Evolutionary conservation across 2,113 vertebrate species (phyloP), one percentile per base, ranked within the genome.

Genomic region (Triplophysa siluroides): DNA sequence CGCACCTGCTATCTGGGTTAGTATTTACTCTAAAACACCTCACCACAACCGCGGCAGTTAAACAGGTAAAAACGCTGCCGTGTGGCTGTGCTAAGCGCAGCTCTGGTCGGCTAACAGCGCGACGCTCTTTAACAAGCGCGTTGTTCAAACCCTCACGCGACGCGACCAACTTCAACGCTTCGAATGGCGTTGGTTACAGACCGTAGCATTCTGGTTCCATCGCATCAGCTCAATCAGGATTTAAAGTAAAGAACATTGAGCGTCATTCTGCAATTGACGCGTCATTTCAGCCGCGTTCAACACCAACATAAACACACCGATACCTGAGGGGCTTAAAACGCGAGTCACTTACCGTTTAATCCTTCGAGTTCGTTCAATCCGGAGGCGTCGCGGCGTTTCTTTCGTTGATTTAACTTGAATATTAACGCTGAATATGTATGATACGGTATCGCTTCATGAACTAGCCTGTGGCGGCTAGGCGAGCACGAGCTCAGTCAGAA

Each of bases 401-500:
- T 47, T 18, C n/a, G 58, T 1, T 47, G 60, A 63, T 63, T 8
- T 50, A 0, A 4, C 29, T 29, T 29, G 29, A 29, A 29, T 29
- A 29, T 29, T 3, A 29, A 3, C 16, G 47, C 14, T 4, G 6
- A 4, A 26, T 76, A 26, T 47, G 29, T 50, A 12, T 62, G 21
- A n/a, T 21, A 45, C n/a, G 29, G 23, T 50, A 7, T 38, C 45
- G 60, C 18, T 47, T 77, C 33, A 65, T 65, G 65, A 38, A 77
- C 52, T 77, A 77, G 75, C 75, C 43, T 65, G 62, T 77, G 75
- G 73, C 19, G 60, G 75, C 75, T 77, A 77, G 52, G 62, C 75
- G 73, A 76, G 18, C 73, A 4, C 60, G 23, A 63, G 74, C 75
- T 77, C 65, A 77, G 62, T 52, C 47, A 29, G 11, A 54, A 77